A percentile compares a stretch with the other conserved stretches of the same genome.
phyloP scores from a whole-genome alignment of 53 echinoderm and acorn worm genomes.

The Antedon mediterranea region DNA sequence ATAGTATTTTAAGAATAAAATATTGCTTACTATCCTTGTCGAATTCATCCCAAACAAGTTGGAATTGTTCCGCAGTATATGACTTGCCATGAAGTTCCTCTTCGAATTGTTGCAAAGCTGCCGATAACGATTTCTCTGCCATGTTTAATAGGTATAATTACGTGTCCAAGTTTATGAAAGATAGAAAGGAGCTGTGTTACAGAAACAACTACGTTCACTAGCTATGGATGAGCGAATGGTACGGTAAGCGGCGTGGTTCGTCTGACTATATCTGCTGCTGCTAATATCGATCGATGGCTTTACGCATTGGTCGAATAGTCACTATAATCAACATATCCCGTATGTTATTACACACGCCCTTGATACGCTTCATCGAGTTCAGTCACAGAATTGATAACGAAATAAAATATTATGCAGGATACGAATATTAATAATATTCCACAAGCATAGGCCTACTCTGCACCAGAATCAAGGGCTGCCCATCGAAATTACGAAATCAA shows the following conservation, averaged over 20 bases:
- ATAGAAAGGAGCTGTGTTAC: neutral
- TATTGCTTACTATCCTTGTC: conserved; percentile 39
- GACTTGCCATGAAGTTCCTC: neutral
- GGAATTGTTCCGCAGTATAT: conserved; percentile 30
- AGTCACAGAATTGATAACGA: neutral
- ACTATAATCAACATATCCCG: neutral
- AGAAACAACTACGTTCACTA: neutral
- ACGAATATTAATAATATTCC: neutral
- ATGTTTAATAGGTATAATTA: neutral
- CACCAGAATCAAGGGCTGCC: too few relatives aligned
- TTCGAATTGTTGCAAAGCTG: neutral
- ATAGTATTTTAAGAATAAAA: too few relatives aligned
- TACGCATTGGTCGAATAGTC: conserved; percentile 1
- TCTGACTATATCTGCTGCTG: neutral
- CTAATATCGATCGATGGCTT: neutral
- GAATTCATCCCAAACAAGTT: conserved; percentile 27
- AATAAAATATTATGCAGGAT: neutral
- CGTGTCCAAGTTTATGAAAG: neutral
- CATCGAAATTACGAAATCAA: neutral
- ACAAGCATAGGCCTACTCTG: too few relatives aligned
- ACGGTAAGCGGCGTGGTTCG: neutral
- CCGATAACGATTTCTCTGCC: neutral
- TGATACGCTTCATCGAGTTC: neutral
- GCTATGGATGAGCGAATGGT: neutral
- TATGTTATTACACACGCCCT: neutral